phyloP scores from a whole-genome alignment of 1,140 invertebrate genomes.

The Conus ventricosus region DNA sequence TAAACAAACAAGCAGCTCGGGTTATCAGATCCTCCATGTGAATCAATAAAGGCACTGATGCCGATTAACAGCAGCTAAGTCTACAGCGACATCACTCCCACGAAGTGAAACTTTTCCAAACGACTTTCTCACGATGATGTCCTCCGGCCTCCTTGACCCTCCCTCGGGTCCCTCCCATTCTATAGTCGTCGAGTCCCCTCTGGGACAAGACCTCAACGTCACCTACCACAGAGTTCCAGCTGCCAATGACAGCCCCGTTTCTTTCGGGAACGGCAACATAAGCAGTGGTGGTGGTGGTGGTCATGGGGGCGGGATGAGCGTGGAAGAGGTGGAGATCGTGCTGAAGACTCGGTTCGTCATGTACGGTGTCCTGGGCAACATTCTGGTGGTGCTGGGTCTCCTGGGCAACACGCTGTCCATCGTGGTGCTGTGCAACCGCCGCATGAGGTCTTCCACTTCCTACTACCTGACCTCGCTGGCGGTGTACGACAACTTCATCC shows the following conservation, averaged over 20 bases:
- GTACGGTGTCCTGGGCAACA: slow-evolving; percentile 79
- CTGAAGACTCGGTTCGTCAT: slow-evolving; percentile 62
- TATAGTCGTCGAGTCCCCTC: background rate
- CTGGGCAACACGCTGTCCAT: slow-evolving; percentile 71
- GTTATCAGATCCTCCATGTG: too few species aligned
- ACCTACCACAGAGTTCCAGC: background rate
- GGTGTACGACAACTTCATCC: slow-evolving; percentile 68
- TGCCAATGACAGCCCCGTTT: background rate
- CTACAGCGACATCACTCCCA: too few species aligned
- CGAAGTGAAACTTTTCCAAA: too few species aligned
- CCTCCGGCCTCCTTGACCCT: background rate
- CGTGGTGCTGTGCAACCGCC: slow-evolving; percentile 65
- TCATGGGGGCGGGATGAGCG: background rate
- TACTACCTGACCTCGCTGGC: slow-evolving; percentile 71
- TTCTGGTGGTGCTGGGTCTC: slow-evolving; percentile 78
- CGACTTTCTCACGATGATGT: too few species aligned
- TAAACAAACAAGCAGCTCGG: too few species aligned
- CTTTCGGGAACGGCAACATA: background rate
- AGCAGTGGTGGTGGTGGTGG: background rate
- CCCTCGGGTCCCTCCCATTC: background rate
- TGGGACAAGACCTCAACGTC: background rate
- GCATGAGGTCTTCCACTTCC: slow-evolving; percentile 71
- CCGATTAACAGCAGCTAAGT: too few species aligned
- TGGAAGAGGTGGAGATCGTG: background rate
- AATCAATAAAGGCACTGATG: too few species aligned